These are phyloP conservation scores for Alexandromys fortis DNA, from an alignment of 2,113 vertebrate genomes.

Conservation along the genomic window DNA sequence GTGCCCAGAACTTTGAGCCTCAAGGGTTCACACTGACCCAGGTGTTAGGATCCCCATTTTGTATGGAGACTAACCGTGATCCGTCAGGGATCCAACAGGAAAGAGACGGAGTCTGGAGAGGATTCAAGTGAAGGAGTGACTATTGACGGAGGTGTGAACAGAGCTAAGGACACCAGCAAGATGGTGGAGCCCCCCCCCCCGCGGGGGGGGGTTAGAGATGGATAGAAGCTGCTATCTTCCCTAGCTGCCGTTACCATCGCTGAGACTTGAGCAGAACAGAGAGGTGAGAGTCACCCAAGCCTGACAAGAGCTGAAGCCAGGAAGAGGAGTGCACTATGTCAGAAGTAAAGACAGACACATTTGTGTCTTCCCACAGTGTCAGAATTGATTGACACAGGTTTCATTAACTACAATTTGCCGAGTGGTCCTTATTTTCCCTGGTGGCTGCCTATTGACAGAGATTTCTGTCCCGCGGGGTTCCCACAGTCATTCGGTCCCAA, in stretches of 20 bases:
- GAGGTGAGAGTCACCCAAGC: neutral
- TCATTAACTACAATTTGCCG: neutral
- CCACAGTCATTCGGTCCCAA: neutral
- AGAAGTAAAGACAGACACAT: neutral
- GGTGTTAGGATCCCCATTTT: neutral
- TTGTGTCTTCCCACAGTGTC: neutral
- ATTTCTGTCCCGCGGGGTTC: too few species aligned
- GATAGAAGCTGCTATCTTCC: neutral
- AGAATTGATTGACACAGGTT: neutral
- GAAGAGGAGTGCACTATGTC: neutral
- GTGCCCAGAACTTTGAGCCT: neutral
- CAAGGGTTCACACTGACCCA: neutral
- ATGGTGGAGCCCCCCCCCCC: neutral
- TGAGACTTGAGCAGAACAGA: neutral
- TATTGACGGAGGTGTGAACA: neutral
- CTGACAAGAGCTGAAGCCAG: neutral
- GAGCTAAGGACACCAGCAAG: slow-evolving; percentile 9
- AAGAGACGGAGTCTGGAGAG: neutral
- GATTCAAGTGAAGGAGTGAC: neutral
- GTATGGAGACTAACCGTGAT: neutral
- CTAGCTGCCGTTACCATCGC: neutral
- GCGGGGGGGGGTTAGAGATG: neutral
- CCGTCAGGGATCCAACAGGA: slow-evolving; percentile 12
- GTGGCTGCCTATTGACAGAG: neutral
- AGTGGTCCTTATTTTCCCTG: neutral